These are phyloP conservation scores for Montipora foliosa DNA, from an alignment of 64 coral and sea anemone species.

Conservation along the genomic window DNA sequence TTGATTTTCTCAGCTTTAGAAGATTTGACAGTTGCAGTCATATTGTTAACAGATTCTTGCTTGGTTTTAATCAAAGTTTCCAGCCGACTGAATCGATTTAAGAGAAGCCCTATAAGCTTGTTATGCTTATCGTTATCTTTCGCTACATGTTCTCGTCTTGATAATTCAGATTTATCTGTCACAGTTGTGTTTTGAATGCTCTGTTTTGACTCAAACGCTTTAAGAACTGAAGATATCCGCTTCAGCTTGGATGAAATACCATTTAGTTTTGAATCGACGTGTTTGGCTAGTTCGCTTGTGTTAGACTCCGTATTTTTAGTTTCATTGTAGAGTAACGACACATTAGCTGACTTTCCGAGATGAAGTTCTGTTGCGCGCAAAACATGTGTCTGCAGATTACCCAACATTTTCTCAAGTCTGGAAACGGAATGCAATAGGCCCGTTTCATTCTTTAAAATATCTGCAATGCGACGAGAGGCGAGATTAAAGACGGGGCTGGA, in stretches of 20 bases:
- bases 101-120: conserved; percentile 10
- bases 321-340: not conserved
- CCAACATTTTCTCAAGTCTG: conserved; percentile 35
- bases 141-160: not conserved
- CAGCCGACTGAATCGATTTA: not conserved
- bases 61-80: conserved; percentile 28
- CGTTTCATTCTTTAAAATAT: conserved; percentile 29
- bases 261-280: conserved; percentile 5
- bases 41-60: not conserved
- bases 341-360: not conserved
- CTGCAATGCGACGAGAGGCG: not conserved
- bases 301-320: not conserved
- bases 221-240: conserved; percentile 28
- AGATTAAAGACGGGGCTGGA: conserved; percentile 25
- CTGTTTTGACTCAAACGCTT: not conserved
- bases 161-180: not conserved
- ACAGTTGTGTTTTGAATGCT: not conserved
- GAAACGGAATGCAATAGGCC: conserved; percentile 17
- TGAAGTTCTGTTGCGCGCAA: not conserved
- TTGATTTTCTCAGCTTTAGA: not conserved
- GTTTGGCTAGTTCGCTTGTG: not conserved
- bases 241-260: conserved; percentile 36
- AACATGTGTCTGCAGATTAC: not conserved
- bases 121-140: not conserved
- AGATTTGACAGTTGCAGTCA: not conserved